Evolutionary conservation across 2,797 vertebrate genomes (phyloP), one percentile per base, ranked within the genome.

Genomic region (Lagodon rhomboides): DNA sequence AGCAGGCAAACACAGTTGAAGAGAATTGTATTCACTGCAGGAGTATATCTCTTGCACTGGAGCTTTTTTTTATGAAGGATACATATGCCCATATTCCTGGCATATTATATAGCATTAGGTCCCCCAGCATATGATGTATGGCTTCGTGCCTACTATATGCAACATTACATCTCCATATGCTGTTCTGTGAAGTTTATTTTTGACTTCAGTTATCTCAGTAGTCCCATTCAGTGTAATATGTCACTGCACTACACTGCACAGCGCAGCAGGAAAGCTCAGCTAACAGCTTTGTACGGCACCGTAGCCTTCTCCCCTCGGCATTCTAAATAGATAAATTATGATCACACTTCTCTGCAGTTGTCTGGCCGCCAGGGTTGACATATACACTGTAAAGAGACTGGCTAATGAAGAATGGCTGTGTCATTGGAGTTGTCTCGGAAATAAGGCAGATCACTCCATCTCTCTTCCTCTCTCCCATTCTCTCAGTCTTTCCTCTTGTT

Each of bases 271-370:
- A 78, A 64, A 41, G 75, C 90, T 80, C 79, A 34, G 82, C 85
- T 85, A 78, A 86, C 80, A 80, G 87, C 88, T 77, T 82, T 77
- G 77, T 85, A 73, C 23, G 34, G 63, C 80, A 58, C 56, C 2
- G 16, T 66, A 68, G 82, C 79, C 68, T 81, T 75, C 73, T 75
- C 76, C 86, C 84, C 60, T 80, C 38, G 67, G 85, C 91, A 79
- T 90, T 90, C 83, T 89, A 86, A 92, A 92, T 62, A 91, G 92
- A 93, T 94, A 87, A 93, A 93, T 92, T 91, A 92, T 90, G 83
- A 92, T 92, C 85, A 75, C 83, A 81, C 88, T 84, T 65, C 77
- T 79, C 77, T 88, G 86, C 83, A 78, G 82, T 92, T 91, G 91
- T 89, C 87, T 91, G 86, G 84, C 89, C 76, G 78, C 86, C 85